Percentiles rank a stretch among this genome's conserved stretches.
phyloP scores from a whole-genome alignment of 35 echinoderm and acorn worm genomes.

The Diadema setosum region DNA sequence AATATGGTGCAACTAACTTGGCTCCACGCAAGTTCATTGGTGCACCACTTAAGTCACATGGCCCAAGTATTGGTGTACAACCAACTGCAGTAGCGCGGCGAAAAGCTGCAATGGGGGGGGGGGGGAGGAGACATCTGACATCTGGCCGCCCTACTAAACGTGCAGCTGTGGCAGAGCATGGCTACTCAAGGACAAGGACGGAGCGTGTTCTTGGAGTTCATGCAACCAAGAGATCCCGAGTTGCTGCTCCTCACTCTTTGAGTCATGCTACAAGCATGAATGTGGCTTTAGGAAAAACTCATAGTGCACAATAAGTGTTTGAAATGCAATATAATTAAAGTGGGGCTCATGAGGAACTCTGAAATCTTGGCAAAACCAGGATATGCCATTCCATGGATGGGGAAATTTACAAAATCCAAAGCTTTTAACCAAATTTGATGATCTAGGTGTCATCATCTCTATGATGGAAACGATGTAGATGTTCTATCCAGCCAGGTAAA shows the following conservation, averaged over 20 bases:
- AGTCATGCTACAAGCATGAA: not conserved
- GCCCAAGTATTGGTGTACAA: conserved; percentile 33
- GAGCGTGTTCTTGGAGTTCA: not conserved
- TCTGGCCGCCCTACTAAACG: conserved; percentile 2
- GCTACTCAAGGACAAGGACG: not conserved
- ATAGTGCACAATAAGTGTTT: not conserved
- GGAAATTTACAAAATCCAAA: no score
- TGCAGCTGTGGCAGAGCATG: not conserved
- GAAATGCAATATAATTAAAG: no score
- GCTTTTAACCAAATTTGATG: no score
- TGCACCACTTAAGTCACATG: not conserved
- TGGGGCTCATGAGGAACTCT: no score
- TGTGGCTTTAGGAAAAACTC: conserved; percentile 12
- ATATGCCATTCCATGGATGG: no score
- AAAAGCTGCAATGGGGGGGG: conserved; percentile 17
- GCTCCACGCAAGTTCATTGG: not conserved
- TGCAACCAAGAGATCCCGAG: not conserved
- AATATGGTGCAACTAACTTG: not conserved
- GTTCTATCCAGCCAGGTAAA: no score
- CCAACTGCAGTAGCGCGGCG: conserved; percentile 38
- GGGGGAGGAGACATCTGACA: conserved; percentile 5
- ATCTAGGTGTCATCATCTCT: no score
- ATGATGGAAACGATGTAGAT: no score
- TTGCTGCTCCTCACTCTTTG: conserved; percentile 8
- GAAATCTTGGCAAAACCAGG: no score